Evolutionary conservation across 2,797 vertebrate genomes (phyloP), one percentile per base, ranked within the genome.

Genomic region (Ctenochaetus hawaiiensis): DNA sequence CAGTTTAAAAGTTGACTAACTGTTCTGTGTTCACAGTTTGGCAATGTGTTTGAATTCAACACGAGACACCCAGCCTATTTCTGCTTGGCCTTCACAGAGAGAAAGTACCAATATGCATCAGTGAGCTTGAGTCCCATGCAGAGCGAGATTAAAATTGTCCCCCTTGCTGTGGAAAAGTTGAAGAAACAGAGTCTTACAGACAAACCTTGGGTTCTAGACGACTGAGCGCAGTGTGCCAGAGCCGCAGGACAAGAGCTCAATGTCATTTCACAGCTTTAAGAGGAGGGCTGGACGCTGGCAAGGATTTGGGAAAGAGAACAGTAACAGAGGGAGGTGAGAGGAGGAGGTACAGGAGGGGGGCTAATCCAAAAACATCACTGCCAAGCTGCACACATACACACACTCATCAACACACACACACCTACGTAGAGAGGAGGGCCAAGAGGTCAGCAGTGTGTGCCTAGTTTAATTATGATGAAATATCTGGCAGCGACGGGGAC

Each of bases 401-500:
- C 60, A 67, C 70, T 47, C 10, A 13, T 12, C 18, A 18, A 34
- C 65, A 72, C 30, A 64, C 66, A 61, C 30, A 45, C 41, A 63
- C 23, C 57, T 43, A 66, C 59, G 63, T 74, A 54, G 12, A 18
- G 22, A 6, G 39, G 77, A 4, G 30, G 77, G 74, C 44, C 72
- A 76, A 65, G 61, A 56, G 80, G 67, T 85, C 67, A 70, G 48
- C 53, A 37, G 66, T 60, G 57, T 82, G 84, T 54, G 83, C 41
- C 65, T 64, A 58, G 14, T 83, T 80, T 78, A 88, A 92, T 91
- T 90, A 90, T 53, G 63, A 82, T 81, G 78, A 79, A 67, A 59
- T 77, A 62, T 67, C 79, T 84, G 83, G 73, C 76, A 82, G 77
- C 43, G 69, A 84, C 85, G 70, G 83, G 80, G 84, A 88, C 65